These are phyloP conservation scores for Lordiphosa clarofinis DNA, from an alignment of 1,140 invertebrate species.

Conservation along the genomic window DNA sequence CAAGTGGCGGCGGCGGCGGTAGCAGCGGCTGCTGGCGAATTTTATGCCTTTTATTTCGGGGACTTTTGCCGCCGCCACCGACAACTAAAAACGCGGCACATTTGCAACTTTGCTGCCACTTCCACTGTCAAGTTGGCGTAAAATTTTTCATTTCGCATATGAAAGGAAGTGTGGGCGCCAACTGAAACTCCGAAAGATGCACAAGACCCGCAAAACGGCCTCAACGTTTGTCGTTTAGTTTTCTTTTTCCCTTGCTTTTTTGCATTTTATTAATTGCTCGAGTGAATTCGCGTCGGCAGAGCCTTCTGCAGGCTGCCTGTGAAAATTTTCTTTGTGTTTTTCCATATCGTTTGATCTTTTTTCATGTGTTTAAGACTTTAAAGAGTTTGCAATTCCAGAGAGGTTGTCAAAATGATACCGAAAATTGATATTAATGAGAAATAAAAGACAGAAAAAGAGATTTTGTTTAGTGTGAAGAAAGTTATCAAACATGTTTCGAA, in stretches of 20 bases:
- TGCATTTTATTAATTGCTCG: slow-evolving; percentile 73
- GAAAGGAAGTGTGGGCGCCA: slow-evolving; percentile 74
- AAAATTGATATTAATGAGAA: no score
- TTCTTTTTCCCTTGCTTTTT: slow-evolving; percentile 37
- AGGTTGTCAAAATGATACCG: not conserved
- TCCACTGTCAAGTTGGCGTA: slow-evolving; percentile 75
- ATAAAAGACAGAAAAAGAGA: no score
- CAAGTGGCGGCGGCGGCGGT: slow-evolving; percentile 41
- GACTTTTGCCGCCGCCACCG: slow-evolving; percentile 41
- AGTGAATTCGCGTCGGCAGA: slow-evolving; percentile 64
- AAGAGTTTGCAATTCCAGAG: not conserved
- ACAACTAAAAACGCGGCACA: slow-evolving; percentile 46
- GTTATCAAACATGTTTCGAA: no score
- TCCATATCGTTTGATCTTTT: slow-evolving; percentile 53
- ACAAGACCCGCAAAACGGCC: slow-evolving; percentile 38
- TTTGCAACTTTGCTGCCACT: slow-evolving; percentile 72
- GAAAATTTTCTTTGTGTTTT: slow-evolving; percentile 51
- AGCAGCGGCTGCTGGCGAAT: slow-evolving; percentile 43
- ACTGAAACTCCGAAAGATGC: not conserved
- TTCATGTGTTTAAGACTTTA: slow-evolving; percentile 11
- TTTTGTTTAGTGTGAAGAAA: no score
- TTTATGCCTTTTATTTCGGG: slow-evolving; percentile 70
- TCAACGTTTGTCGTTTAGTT: slow-evolving; percentile 47
- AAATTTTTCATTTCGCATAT: slow-evolving; percentile 77
- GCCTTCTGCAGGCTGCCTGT: slow-evolving; percentile 30